Conservation (phyloP, 2,797 vertebrate species). For the Cyprinella venusta region DNA sequence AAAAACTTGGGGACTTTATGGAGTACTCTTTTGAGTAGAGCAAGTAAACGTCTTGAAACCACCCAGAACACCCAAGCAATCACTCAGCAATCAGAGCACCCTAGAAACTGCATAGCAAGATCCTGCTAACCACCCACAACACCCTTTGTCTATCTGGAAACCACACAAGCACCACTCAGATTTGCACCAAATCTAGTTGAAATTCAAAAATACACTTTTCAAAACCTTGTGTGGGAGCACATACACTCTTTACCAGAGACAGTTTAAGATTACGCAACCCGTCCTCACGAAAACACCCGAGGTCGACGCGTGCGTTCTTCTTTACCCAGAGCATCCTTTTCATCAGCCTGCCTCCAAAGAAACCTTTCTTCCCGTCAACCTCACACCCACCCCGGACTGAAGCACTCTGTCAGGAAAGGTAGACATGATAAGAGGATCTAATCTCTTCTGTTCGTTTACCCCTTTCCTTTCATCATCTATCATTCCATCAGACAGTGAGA, state of each 20-base stretch:
- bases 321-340: slow-evolving; percentile 3
- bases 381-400: background rate
- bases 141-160: background rate
- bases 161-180: background rate
- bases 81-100: background rate
- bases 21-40: background rate
- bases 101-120: background rate
- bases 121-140: background rate
- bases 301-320: background rate
- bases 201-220: slow-evolving; percentile 15
- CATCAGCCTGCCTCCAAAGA: background rate
- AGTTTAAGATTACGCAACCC: slow-evolving; percentile 19
- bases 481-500: slow-evolving; percentile 30
- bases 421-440: slow-evolving; percentile 32
- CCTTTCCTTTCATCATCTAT: slow-evolving; percentile 40
- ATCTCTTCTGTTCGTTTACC: slow-evolving; percentile 43
- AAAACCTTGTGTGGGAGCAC: slow-evolving; percentile 15
- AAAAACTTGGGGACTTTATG: background rate
- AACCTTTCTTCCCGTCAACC: slow-evolving; percentile 1
- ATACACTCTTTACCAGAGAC: slow-evolving; percentile 14
- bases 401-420: background rate
- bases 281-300: slow-evolving; percentile 15
- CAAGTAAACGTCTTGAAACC: background rate
- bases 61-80: background rate
- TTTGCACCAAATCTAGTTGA: slow-evolving; percentile 27